These are phyloP conservation scores for Brachyopa scutellaris DNA, from an alignment of 2,888 invertebrate genomes.

Conservation along the genomic window DNA sequence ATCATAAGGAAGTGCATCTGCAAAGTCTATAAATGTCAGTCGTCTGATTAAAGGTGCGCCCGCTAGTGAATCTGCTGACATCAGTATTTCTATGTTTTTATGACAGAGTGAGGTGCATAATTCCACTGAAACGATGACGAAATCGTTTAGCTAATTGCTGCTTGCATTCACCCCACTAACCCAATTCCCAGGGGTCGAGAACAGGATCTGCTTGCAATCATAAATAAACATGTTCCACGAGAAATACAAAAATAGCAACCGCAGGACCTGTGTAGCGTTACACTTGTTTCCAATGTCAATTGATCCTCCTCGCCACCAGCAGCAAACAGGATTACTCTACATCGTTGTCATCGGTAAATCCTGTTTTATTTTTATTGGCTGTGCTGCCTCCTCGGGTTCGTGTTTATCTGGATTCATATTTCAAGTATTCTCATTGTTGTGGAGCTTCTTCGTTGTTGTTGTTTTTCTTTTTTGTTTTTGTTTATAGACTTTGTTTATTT, in stretches of 20 bases:
- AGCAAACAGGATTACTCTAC: slow-evolving; percentile 56
- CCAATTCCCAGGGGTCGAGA: slow-evolving; percentile 54
- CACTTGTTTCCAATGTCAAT: slow-evolving; percentile 61
- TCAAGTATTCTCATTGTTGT: slow-evolving; percentile 29
- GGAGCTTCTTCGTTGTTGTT: not conserved
- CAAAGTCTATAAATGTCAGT: slow-evolving; percentile 28
- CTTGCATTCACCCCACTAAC: slow-evolving; percentile 39
- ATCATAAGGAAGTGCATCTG: slow-evolving; percentile 43
- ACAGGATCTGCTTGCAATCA: slow-evolving; percentile 56
- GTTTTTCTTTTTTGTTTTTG: slow-evolving; percentile 2
- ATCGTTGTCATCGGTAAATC: slow-evolving; percentile 44
- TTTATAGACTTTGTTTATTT: slow-evolving; percentile 34
- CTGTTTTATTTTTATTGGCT: slow-evolving; percentile 45
- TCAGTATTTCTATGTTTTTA: not conserved
- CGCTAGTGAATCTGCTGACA: too few relatives aligned
- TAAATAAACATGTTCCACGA: slow-evolving; percentile 16
- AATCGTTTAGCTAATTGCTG: not conserved
- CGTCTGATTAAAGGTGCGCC: slow-evolving; percentile 11
- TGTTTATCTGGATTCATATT: slow-evolving; percentile 56
- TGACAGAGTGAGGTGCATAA: not conserved
- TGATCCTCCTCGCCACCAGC: slow-evolving; percentile 47
- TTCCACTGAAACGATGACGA: not conserved
- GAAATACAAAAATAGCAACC: slow-evolving; percentile 30
- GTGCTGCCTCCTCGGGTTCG: not conserved
- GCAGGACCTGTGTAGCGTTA: slow-evolving; percentile 40